phyloP scores from a whole-genome alignment of 2,888 invertebrate species.

The Elegia similella region DNA sequence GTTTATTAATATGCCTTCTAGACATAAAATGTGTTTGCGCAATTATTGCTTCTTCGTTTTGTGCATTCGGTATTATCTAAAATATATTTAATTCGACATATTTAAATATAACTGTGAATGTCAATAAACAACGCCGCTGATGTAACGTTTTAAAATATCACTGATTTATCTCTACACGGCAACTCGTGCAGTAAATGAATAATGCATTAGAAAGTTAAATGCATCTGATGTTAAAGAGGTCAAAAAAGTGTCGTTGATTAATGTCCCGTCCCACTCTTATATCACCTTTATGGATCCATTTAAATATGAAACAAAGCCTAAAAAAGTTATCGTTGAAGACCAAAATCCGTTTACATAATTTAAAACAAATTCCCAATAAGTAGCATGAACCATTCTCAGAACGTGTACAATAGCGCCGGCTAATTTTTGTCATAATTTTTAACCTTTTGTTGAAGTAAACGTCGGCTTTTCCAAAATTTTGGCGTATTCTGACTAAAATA shows the following conservation, averaged over 20 bases:
- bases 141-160: background rate
- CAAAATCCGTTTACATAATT: conserved; percentile 28
- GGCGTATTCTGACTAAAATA: conserved; percentile 24
- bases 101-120: background rate
- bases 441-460: conserved; percentile 35
- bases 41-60: background rate
- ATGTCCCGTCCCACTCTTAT: conserved; percentile 27
- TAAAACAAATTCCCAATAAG: conserved; percentile 2
- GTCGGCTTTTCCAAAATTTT: conserved; percentile 19
- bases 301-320: background rate
- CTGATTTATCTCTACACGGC: conserved; percentile 3
- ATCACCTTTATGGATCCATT: background rate
- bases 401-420: background rate
- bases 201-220: conserved; percentile 27
- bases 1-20: background rate
- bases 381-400: background rate
- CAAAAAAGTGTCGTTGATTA: conserved; percentile 40
- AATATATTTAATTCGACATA: too few relatives aligned
- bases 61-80: background rate
- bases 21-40: background rate
- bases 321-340: conserved; percentile 25
- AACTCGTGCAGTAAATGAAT: conserved; percentile 19
- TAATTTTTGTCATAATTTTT: conserved; percentile 23
- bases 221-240: conserved; percentile 26
- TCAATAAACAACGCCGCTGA: background rate